Base-by-base conservation (phyloP, 2,797 vertebrate species). In the Mionectes olivaceus region DNA sequence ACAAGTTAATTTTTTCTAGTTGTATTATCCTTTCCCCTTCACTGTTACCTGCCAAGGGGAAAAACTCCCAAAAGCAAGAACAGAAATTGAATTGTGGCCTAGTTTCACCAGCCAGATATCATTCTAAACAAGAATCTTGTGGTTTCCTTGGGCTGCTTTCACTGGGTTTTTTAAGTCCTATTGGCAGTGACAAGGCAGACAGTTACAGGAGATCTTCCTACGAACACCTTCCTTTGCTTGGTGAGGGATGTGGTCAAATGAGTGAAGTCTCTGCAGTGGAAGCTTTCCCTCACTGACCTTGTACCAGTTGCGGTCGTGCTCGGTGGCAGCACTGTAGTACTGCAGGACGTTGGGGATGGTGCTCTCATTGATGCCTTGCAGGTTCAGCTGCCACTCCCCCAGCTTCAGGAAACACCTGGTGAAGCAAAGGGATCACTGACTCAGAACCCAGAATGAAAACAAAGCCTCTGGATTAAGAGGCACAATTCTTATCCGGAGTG, bases 271-370 rank as follows among this genome's bases (percentile, higher is more conserved):
- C 35, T 76, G 53, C 52, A 55, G 2, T 2, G 32, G 52, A n/a
- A 28, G 10, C 15, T n/a, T 10, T 7, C 44, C 22, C 15, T 3
- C 23, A 80, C 97, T 98, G 93, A 99, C 99, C 99, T 99, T 99
- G 98, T 99, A 99, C 99, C 99, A 99, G 98, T 98, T 99, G 97
- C 98, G 99, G 94, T 99, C 99, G 0, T 99, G 99, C 96, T 99
- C 99, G 0, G 99, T 99, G 70, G 99, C 99, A 46, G 99, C 99
- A 33, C 98, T 99, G 98, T 99, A 99, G 97, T 99, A 99, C 94
- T 99, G 99, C 84, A 99, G 96, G 47, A 99, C 99, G 43, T 99
- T 99, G 87, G 99, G 99, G 97, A 99, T 99, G 78, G 99, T 99
- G 97, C 99, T 99, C 96, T 99, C 99, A 1, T 99, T 99, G 97